Conservation (phyloP, 1,140 invertebrate species). For the Trichomalopsis sarcophagae region DNA sequence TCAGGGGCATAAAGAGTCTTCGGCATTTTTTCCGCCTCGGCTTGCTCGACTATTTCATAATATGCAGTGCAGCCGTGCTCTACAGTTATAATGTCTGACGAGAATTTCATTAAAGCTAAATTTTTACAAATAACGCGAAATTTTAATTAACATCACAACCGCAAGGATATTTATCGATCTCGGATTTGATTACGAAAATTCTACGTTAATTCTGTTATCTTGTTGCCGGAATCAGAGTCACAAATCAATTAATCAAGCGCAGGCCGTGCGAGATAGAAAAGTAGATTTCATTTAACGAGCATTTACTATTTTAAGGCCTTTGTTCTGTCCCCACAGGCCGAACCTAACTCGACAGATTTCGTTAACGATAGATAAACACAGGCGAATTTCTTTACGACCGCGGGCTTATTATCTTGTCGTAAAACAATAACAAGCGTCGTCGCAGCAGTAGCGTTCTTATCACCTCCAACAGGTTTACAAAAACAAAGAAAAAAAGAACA, state of each 20-base stretch:
- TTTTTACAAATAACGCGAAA: not conserved
- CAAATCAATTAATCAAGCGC: not conserved
- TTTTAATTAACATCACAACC: no score
- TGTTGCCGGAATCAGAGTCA: not conserved
- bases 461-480: constrained; percentile 24
- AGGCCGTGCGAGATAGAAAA: not conserved
- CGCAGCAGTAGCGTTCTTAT: constrained; percentile 20
- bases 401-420: not conserved
- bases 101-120: constrained; percentile 38
- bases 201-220: not conserved
- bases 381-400: constrained; percentile 29
- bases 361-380: constrained; percentile 12
- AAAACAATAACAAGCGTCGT: constrained; percentile 37
- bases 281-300: not conserved
- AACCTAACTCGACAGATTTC: constrained; percentile 9
- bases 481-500: constrained; percentile 10
- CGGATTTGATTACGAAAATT: not conserved
- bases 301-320: no score
- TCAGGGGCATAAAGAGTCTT: constrained; percentile 43
- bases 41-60: not conserved
- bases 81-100: constrained; percentile 30
- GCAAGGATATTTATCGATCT: no score
- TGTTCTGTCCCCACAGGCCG: not conserved
- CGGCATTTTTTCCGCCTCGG: constrained; percentile 13
- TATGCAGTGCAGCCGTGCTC: not conserved